Base-by-base conservation (phyloP, 2,888 invertebrate genomes). In the Ernsta delagoae region DNA sequence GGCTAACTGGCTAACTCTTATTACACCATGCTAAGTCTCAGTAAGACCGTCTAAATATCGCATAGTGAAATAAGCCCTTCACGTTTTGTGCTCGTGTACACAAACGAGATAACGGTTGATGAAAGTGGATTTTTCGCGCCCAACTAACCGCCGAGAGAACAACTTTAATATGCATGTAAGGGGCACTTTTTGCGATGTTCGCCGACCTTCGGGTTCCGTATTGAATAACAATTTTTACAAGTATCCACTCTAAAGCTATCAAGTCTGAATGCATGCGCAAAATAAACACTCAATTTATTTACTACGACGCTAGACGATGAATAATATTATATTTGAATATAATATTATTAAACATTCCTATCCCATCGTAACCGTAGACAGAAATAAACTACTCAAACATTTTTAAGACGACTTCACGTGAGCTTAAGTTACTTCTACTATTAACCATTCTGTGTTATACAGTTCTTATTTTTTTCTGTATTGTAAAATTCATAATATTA, bases 81-180 rank as follows among this genome's bases (percentile, higher is more conserved):
- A 77, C 74, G 84, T 84, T 87, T 87, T 61, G 45, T 83, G 81
- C 78, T 77, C 76, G 72, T 75, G 70, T 74, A 75, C 82, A 79
- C 83, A 79, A 81, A 81, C 76, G 77, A 73, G 73, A 70, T 84
- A 87, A 88, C 88, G 85, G 87, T 81, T 78, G 67, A 50, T 65
- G 74, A 77, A 78, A 79, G 80, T 76, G 70, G 74, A 78, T 74
- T 73, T 50, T 73, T 70, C 71, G 72, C 62, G 57, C 41, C 53
- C 65, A 24, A 70, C 34, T 50, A 54, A 66, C 73, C 16, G 16
- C 16, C 16, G 16, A 16, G 71, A 75, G 74, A 74, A 73, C 69
- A 70, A 73, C 74, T 72, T 64, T 67, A 71, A 53, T 64, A 62
- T 68, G 34, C n/a, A 50, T 64, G 66, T 36, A 36, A 31, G 57